phyloP scores from a whole-genome alignment of 1,140 invertebrate genomes.

The Ceratina calcarata region DNA sequence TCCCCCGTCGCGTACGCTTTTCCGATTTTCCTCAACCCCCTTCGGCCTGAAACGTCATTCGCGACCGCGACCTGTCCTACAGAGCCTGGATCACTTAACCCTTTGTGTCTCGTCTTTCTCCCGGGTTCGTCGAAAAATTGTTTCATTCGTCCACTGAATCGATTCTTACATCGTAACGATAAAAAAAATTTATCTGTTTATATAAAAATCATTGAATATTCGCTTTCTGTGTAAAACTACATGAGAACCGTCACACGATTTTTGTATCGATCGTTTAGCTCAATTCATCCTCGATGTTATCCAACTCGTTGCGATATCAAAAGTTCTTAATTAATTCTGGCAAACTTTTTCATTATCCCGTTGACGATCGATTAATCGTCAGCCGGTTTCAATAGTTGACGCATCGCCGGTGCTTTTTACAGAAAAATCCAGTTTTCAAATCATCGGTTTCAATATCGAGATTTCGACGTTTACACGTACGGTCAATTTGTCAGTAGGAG shows the following conservation, averaged over 20 bases:
- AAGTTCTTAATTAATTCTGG: slow-evolving; percentile 44
- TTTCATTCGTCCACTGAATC: slow-evolving; percentile 56
- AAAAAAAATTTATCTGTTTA: too few relatives aligned
- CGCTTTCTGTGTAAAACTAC: slow-evolving; percentile 53
- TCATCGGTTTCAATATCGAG: neutral
- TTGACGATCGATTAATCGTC: neutral
- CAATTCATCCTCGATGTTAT: too few relatives aligned
- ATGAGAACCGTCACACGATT: too few relatives aligned
- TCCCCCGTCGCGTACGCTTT: slow-evolving; percentile 23
- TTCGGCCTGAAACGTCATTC: slow-evolving; percentile 57
- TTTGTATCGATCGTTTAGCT: too few relatives aligned
- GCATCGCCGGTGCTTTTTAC: neutral
- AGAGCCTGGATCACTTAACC: neutral
- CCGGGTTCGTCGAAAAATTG: neutral
- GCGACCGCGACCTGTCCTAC: slow-evolving; percentile 15
- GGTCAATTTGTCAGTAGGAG: too few relatives aligned
- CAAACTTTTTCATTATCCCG: slow-evolving; percentile 41
- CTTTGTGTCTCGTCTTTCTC: too few relatives aligned
- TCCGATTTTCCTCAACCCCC: slow-evolving; percentile 26
- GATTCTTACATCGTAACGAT: slow-evolving; percentile 43
- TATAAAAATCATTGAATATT: slow-evolving; percentile 47
- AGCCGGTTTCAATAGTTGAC: neutral
- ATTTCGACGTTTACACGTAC: slow-evolving; percentile 2
- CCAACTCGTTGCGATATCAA: too few relatives aligned
- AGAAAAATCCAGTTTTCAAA: neutral